Conservation (phyloP, 2,113 vertebrate genomes). For the human (Homo sapiens) region DNA sequence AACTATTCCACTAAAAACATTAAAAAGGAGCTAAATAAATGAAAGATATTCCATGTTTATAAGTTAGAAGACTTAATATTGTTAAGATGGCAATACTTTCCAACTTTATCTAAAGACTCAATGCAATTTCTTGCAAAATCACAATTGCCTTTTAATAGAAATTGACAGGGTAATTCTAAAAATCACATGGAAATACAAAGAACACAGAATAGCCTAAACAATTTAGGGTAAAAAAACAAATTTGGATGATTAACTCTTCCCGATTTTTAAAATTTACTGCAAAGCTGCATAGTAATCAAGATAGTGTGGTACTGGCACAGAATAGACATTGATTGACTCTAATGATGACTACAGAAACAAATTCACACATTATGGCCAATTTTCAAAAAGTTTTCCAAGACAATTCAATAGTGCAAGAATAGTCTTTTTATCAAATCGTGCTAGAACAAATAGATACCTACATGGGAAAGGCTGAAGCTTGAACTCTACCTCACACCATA, state of each 20-base stretch:
- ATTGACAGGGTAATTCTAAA: not conserved
- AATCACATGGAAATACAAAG: not conserved
- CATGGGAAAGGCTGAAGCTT: not conserved
- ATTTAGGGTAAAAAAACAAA: not conserved
- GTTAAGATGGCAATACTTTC: not conserved
- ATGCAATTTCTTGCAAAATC: not conserved
- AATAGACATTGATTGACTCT: not conserved
- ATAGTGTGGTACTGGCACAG: not conserved
- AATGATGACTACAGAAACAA: not conserved
- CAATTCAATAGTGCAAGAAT: not conserved
- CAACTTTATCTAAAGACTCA: not conserved
- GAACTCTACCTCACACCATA: not conserved
- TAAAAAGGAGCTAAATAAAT: not conserved
- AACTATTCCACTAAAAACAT: not conserved
- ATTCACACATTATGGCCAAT: not conserved
- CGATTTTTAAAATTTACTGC: not conserved
- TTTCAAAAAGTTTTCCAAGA: not conserved
- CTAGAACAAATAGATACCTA: not conserved
- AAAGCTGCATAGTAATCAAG: not conserved
- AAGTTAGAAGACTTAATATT: not conserved
- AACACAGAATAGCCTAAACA: not conserved
- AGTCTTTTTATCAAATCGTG: not conserved
- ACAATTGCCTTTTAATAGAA: not conserved
- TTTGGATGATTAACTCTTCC: not conserved
- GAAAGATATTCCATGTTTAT: not conserved